Percentiles rank a stretch among this genome's conserved stretches.
These are phyloP conservation scores for Panopea generosa DNA, from an alignment of 2,888 invertebrate genomes.

Conservation along the genomic window DNA sequence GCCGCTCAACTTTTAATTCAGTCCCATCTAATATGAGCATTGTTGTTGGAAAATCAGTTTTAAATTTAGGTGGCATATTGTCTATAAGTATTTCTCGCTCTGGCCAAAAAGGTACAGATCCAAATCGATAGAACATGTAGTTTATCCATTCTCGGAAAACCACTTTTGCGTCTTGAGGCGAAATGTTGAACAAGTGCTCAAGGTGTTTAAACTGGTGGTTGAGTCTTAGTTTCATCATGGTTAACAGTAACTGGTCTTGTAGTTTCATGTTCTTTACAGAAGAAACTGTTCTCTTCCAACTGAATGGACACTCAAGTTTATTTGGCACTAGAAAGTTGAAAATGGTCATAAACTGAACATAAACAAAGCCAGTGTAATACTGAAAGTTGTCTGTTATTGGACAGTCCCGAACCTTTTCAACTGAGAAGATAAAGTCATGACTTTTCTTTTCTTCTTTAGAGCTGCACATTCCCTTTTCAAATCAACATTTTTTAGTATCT, in stretches of 20 bases:
- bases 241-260: slow-evolving; percentile 44
- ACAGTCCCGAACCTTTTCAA: background rate
- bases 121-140: slow-evolving; percentile 55
- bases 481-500: slow-evolving; percentile 7
- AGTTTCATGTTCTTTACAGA: slow-evolving; percentile 14
- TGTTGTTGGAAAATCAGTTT: slow-evolving; percentile 51
- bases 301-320: background rate
- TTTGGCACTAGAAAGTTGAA: slow-evolving; percentile 44
- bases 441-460: background rate
- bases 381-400: slow-evolving; percentile 15
- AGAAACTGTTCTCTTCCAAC: slow-evolving; percentile 21
- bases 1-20: slow-evolving; percentile 49
- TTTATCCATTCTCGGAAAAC: slow-evolving; percentile 48
- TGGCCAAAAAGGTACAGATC: slow-evolving; percentile 49
- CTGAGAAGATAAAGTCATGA: too few species aligned
- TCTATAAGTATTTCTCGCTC: slow-evolving; percentile 31
- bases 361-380: slow-evolving; percentile 33
- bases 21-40: slow-evolving; percentile 55
- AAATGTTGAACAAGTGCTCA: slow-evolving; percentile 32
- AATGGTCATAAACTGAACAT: slow-evolving; percentile 33
- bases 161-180: slow-evolving; percentile 37
- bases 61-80: slow-evolving; percentile 52
- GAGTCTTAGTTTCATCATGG: slow-evolving; percentile 34
- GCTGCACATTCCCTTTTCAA: background rate
- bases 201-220: slow-evolving; percentile 48